These are phyloP conservation scores for Trichoplusia ni DNA, from an alignment of 1,140 invertebrate species.

Conservation along the genomic window DNA sequence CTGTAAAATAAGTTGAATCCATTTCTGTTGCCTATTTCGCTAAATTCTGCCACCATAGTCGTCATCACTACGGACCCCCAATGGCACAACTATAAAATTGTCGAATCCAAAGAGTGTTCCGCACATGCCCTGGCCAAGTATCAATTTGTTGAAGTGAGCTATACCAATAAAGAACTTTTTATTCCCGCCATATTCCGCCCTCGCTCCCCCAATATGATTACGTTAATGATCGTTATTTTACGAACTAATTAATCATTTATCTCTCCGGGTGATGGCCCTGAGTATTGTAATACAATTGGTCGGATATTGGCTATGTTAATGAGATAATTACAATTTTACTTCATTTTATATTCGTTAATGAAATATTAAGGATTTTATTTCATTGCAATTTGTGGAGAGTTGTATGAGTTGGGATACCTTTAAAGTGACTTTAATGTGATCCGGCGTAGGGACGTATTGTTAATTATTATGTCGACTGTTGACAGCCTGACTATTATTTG, in stretches of 20 bases:
- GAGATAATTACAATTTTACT: constrained; percentile 9
- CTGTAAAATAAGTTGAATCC: no score
- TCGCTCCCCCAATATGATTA: constrained; percentile 14
- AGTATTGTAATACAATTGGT: constrained; percentile 23
- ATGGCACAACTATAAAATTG: background rate
- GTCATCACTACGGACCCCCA: background rate
- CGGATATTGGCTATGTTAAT: background rate
- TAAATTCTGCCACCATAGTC: no score
- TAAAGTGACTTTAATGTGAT: no score
- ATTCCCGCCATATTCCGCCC: constrained; percentile 21
- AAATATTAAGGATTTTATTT: background rate
- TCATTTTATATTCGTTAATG: background rate
- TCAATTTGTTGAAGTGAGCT: constrained; percentile 28
- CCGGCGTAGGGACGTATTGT: no score
- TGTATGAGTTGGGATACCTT: no score
- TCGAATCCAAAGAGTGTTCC: background rate
- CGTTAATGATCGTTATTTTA: constrained; percentile 27
- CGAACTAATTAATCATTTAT: constrained; percentile 33
- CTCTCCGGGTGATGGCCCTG: constrained; percentile 10
- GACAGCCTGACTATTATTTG: no score
- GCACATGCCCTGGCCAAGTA: constrained; percentile 17
- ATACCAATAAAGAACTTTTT: constrained; percentile 33
- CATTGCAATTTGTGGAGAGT: background rate
- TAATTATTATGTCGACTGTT: no score
- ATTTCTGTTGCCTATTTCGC: no score